These are phyloP conservation scores for Otocyon megalotis DNA, from an alignment of 2,113 vertebrate genomes.

Conservation along the genomic window DNA sequence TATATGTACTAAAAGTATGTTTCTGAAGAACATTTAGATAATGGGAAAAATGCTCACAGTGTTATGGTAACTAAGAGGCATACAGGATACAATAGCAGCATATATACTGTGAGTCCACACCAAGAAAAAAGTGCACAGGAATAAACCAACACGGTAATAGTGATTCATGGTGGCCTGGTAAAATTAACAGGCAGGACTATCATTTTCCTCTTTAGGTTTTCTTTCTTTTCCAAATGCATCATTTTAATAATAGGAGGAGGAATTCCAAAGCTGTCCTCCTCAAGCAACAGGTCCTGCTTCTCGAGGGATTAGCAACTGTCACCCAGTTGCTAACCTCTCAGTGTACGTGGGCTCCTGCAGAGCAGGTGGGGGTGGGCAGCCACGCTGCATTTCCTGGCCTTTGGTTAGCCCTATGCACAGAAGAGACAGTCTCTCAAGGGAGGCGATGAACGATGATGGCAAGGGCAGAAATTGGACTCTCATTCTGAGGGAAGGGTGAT, in stretches of 20 bases:
- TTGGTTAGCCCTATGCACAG: background rate
- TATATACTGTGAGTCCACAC: rapidly evolving
- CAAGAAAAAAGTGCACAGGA: background rate
- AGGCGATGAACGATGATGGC: background rate
- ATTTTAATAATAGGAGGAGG: background rate
- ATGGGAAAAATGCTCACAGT: background rate
- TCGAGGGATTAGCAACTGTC: too few relatives aligned
- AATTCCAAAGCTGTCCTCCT: background rate
- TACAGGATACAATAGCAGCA: background rate
- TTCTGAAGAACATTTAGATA: background rate
- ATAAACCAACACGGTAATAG: background rate
- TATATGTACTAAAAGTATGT: rapidly evolving
- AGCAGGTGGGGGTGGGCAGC: background rate
- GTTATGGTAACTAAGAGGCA: background rate
- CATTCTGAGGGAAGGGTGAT: background rate
- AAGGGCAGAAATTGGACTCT: background rate
- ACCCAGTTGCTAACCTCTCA: background rate
- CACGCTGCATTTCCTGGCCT: too few relatives aligned
- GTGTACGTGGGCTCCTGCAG: background rate
- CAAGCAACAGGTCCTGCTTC: background rate
- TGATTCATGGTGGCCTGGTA: background rate
- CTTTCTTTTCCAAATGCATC: background rate
- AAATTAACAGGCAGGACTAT: background rate
- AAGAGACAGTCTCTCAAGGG: background rate
- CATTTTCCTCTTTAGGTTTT: background rate